phyloP scores from a whole-genome alignment of 1,140 invertebrate species.

The Drosophila parvula region DNA sequence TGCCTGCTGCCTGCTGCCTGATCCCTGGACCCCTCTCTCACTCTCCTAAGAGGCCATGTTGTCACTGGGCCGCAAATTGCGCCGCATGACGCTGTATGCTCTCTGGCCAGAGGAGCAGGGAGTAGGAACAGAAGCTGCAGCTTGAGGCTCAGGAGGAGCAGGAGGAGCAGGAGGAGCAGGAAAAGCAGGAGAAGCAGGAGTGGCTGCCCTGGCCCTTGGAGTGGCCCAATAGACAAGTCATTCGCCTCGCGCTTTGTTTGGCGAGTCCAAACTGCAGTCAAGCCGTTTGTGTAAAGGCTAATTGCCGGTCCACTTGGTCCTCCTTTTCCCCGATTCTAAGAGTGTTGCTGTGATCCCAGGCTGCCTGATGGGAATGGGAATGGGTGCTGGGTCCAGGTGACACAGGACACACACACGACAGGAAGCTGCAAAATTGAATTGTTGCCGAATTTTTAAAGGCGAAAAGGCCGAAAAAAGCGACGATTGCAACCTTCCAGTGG shows the following conservation, averaged over 20 bases:
- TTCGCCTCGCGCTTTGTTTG: constrained; percentile 69
- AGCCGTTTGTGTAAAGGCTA: constrained; percentile 71
- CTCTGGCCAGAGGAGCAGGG: constrained; percentile 43
- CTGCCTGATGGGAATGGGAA: too few species aligned
- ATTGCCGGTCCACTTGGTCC: constrained; percentile 44
- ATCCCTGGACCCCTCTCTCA: constrained; percentile 6
- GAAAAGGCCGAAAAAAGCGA: constrained; percentile 24
- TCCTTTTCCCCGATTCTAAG: constrained; percentile 27
- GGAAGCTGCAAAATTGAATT: constrained; percentile 46
- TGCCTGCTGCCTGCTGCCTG: constrained; percentile 6
- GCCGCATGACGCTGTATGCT: constrained; percentile 71
- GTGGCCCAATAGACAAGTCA: constrained; percentile 75
- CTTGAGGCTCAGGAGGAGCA: neutral
- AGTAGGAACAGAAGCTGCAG: neutral
- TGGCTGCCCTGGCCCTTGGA: constrained; percentile 10
- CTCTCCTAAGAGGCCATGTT: constrained; percentile 43
- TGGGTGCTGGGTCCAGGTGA: neutral
- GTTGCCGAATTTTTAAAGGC: constrained; percentile 48
- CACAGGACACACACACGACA: constrained; percentile 7
- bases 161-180: neutral
- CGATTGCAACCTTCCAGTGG: constrained; percentile 20
- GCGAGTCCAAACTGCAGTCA: constrained; percentile 70
- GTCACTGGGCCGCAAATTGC: constrained; percentile 77
- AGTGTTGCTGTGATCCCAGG: constrained; percentile 12
- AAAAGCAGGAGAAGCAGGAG: too few species aligned